These are phyloP conservation scores for Potorous gilbertii DNA, from an alignment of 2,797 vertebrate species.

Conservation along the genomic window DNA sequence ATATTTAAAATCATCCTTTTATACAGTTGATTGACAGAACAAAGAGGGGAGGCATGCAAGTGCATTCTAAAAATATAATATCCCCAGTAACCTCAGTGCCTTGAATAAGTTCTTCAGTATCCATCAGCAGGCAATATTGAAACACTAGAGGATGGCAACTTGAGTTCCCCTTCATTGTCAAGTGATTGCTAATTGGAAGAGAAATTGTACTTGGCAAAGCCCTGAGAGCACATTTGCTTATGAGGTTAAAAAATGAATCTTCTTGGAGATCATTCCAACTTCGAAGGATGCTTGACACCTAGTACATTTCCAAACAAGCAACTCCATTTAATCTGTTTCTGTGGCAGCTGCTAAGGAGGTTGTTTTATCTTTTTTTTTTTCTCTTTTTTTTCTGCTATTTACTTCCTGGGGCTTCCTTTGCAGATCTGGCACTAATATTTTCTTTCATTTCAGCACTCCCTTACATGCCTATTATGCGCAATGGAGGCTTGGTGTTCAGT, in stretches of 20 bases:
- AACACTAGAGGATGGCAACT: constrained; percentile 17
- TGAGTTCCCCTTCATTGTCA: constrained; percentile 8
- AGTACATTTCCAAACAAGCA: constrained; percentile 44
- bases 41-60: neutral
- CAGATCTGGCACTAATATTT: neutral
- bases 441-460: neutral
- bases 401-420: neutral
- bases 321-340: constrained; percentile 6
- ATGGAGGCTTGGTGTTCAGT: neutral
- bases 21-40: neutral
- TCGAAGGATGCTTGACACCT: constrained; percentile 31
- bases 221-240: neutral
- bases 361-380: too few species aligned
- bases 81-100: neutral
- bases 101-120: neutral
- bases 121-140: neutral
- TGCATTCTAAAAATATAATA: neutral
- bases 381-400: neutral
- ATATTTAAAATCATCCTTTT: constrained; percentile 16
- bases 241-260: constrained; percentile 26
- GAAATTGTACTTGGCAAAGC: neutral
- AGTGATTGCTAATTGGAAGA: constrained; percentile 33
- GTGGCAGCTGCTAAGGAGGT: neutral
- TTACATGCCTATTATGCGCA: neutral
- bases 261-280: constrained; percentile 24